Percentiles rank a stretch among this genome's conserved stretches.
phyloP scores from a whole-genome alignment of 2,113 vertebrate species.

The Miniopterus natalensis region DNA sequence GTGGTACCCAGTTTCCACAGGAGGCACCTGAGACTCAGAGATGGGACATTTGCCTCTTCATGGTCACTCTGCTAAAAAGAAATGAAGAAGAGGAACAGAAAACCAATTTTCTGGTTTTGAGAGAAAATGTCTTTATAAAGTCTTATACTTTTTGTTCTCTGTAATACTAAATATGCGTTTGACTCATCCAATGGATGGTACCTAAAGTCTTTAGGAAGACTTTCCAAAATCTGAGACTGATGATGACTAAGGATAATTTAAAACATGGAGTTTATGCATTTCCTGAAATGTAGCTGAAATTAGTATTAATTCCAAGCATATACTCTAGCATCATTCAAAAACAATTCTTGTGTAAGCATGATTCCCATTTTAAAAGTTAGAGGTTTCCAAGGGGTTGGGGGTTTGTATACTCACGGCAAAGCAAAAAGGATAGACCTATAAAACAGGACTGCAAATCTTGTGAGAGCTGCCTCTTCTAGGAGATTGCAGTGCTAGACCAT shows the following conservation, averaged over 20 bases:
- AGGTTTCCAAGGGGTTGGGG: not conserved
- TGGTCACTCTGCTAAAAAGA: not conserved
- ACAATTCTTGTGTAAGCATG: not conserved
- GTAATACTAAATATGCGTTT: not conserved
- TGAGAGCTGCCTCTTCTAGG: not conserved
- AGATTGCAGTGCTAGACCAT: not conserved
- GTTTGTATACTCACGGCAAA: not conserved
- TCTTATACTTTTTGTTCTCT: not conserved
- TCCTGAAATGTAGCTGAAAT: not conserved
- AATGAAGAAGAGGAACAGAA: not conserved
- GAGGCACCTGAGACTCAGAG: not conserved
- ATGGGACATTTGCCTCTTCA: not conserved
- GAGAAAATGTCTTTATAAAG: not conserved
- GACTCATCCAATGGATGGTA: not conserved
- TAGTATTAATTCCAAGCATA: not conserved
- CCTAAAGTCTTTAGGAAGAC: not conserved
- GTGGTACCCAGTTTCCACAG: not conserved
- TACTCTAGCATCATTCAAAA: not conserved
- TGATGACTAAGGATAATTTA: not conserved
- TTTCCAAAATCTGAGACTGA: slow-evolving; percentile 12
- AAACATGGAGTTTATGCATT: not conserved
- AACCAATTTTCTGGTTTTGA: not conserved
- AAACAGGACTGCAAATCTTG: not conserved
- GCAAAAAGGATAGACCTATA: not conserved
- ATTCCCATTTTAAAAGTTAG: slow-evolving; percentile 6